A percentile compares a stretch with the other conserved stretches of the same genome.
Conservation (phyloP, 2,113 vertebrate species). For the Murina feae region DNA sequence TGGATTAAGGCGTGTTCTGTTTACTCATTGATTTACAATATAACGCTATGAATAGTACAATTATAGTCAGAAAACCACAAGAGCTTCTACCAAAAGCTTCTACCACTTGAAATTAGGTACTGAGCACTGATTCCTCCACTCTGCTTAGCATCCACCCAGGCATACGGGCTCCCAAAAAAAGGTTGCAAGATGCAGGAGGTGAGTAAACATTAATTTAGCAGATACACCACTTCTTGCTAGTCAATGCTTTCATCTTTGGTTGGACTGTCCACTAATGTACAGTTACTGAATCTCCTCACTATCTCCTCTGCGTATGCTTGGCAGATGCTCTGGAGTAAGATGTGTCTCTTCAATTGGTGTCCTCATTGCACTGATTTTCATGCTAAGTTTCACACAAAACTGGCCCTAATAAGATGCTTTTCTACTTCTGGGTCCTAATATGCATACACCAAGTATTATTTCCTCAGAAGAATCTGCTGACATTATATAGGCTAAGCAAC, state of each 20-base stretch:
- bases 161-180: not conserved
- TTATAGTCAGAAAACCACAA: not conserved
- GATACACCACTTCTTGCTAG: not conserved
- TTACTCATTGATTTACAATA: too few relatives aligned
- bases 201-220: not conserved
- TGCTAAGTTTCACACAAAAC: not conserved
- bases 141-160: fast-evolving
- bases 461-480: not conserved
- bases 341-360: not conserved
- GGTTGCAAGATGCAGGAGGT: not conserved
- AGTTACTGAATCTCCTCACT: not conserved
- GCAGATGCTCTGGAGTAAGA: not conserved
- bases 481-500: not conserved
- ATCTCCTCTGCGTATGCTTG: not conserved
- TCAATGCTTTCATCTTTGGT: not conserved
- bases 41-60: not conserved
- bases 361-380: not conserved
- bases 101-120: not conserved
- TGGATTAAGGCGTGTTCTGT: too few relatives aligned
- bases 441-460: not conserved
- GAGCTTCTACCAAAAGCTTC: not conserved
- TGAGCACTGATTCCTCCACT: not conserved
- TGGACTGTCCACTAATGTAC: not conserved
- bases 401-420: not conserved
- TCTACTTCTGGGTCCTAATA: not conserved